Conservation (phyloP, 2,797 vertebrate species). For the Acipenser oxyrinchus region DNA sequence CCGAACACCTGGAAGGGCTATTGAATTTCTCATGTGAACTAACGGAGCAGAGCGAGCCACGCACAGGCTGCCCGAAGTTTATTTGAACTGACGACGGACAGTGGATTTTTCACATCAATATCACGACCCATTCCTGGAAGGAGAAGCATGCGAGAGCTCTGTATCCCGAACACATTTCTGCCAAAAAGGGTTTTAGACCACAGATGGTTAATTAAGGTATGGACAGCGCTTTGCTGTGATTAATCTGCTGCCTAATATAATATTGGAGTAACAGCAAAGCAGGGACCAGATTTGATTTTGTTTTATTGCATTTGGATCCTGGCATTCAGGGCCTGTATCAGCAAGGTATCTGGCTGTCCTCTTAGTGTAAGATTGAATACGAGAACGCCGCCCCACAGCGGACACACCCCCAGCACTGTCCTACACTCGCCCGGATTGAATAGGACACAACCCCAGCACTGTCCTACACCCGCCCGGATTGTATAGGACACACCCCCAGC, state of each 20-base stretch:
- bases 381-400: conserved; percentile 21
- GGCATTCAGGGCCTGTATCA: conserved; percentile 17
- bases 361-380: conserved; percentile 7
- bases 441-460: background rate
- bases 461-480: no score
- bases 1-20: no score
- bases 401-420: conserved; percentile 14
- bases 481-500: no score
- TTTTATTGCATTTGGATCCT: conserved; percentile 37
- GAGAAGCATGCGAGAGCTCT: no score
- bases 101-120: no score
- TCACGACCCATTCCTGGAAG: no score
- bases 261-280: conserved; percentile 27
- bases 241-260: conserved; percentile 30
- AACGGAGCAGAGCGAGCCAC: no score
- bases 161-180: no score
- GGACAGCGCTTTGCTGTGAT: conserved; percentile 34
- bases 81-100: no score
- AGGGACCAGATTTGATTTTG: conserved; percentile 8
- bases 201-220: conserved; percentile 44
- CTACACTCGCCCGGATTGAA: conserved; percentile 12
- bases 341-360: conserved; percentile 11
- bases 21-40: no score
- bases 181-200: conserved; percentile 2
- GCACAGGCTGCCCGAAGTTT: no score